Base-by-base conservation (phyloP, 2,888 invertebrate species). In the Julus scandinavius region DNA sequence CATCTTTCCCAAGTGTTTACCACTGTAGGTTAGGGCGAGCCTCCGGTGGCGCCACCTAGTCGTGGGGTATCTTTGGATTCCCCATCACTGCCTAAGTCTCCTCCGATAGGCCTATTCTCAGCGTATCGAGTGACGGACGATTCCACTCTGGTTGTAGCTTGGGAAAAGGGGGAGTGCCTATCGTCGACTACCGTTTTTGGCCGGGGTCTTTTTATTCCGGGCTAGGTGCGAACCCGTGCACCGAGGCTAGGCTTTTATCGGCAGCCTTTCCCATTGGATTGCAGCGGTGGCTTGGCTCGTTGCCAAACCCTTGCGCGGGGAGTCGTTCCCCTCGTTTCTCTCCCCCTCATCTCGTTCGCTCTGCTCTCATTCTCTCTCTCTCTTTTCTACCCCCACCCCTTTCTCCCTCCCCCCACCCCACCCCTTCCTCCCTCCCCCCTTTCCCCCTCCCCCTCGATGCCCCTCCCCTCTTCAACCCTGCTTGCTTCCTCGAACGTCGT, bases 231-330 rank as follows among this genome's bases (percentile, higher is more conserved):
- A n/a, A 17, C 54, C n/a, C 63, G 63, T 17, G 63, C n/a, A n/a
- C 63, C 17, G 63, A 63, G 63, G 63, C 63, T 63, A 63, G 63
- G 63, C 63, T 63, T 63, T 63, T 63, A 63, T 63, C 63, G 63
- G 63, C 63, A 63, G 63, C 63, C 63, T 63, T 63, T 63, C 63
- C 63, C 63, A 63, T 63, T 63, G 63, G 63, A 63, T 63, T 20
- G 63, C 63, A n/a, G n/a, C 63, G 63, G 20, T 63, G 63, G 63
- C 63, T 63, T 63, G 85, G 41, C 85, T 38, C 85, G 85, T 85
- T 85, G 85, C 85, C 85, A 63, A 63, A 63, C 63, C 63, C 63
- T 63, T 63, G 63, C 63, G n/a, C 45, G 85, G 41, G 40, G 85
- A 85, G 45, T 85, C 41, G 86, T 38, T 54, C 38, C 86, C 86